phyloP scores from a whole-genome alignment of 2,113 vertebrate species.

The Catharus minimus region DNA sequence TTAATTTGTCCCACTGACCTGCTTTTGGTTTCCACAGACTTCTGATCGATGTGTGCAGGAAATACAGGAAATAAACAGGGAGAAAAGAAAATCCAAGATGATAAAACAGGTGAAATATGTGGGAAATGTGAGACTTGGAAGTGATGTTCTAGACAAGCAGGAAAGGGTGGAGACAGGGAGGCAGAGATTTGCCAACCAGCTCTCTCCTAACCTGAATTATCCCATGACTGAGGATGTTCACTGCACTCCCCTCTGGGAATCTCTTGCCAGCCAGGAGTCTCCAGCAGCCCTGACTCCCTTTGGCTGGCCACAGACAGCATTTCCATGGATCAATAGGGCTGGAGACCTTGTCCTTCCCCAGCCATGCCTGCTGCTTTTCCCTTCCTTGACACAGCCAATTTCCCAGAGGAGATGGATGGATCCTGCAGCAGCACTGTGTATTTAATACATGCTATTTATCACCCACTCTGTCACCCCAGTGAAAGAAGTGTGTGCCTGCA shows the following conservation, averaged over 20 bases:
- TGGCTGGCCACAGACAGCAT: neutral
- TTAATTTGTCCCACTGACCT: slow-evolving; percentile 40
- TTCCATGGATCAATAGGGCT: neutral
- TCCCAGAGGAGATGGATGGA: slow-evolving; percentile 46
- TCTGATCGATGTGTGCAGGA: neutral
- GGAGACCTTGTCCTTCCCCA: neutral
- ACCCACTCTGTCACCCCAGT: neutral
- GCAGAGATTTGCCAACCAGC: neutral
- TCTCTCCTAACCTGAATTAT: neutral
- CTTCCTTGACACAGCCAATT: slow-evolving; percentile 10
- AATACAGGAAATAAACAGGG: neutral
- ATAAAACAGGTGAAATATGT: neutral
- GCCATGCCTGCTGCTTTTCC: neutral
- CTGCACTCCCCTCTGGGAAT: neutral
- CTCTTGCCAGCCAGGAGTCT: neutral
- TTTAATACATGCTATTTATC: slow-evolving; percentile 38
- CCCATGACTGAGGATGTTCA: neutral
- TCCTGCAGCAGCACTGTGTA: neutral
- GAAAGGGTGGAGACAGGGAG: neutral
- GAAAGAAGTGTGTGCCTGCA: neutral
- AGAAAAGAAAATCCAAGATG: neutral
- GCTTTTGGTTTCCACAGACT: neutral
- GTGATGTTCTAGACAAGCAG: neutral
- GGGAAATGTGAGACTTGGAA: neutral
- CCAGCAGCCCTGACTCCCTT: neutral